Conservation (phyloP, 2,888 invertebrate genomes). For the Norana najaformis region DNA sequence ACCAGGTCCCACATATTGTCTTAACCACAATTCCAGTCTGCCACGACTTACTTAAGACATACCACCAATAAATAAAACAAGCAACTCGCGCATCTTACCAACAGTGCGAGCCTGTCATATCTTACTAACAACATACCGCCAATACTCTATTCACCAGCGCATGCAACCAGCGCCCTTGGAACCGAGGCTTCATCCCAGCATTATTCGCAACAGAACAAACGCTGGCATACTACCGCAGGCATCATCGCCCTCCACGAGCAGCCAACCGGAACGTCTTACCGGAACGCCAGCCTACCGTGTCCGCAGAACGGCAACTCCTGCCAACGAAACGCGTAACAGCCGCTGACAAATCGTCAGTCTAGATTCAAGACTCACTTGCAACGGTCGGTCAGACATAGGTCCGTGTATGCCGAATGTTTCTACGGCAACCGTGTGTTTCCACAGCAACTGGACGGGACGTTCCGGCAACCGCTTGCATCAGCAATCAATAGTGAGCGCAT, state of each 20-base stretch:
- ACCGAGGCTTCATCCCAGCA: too few relatives aligned
- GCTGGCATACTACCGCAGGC: neutral
- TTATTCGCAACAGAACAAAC: neutral
- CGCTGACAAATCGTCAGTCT: neutral
- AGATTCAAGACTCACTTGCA: neutral
- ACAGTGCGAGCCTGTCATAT: too few relatives aligned
- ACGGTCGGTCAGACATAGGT: neutral
- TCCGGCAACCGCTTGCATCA: neutral
- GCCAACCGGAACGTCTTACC: neutral
- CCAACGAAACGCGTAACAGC: neutral
- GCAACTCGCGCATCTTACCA: too few relatives aligned
- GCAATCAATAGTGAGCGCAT: neutral
- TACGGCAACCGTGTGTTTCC: neutral
- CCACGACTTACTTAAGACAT: too few relatives aligned
- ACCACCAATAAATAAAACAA: too few relatives aligned
- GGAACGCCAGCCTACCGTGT: neutral
- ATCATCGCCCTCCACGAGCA: neutral
- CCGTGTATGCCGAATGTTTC: neutral
- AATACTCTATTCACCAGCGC: neutral
- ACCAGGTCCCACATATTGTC: too few relatives aligned
- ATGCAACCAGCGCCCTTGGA: neutral
- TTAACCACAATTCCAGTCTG: too few relatives aligned
- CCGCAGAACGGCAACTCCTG: neutral
- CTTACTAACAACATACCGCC: too few relatives aligned
- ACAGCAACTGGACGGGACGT: neutral